Conservation (phyloP, 2,113 vertebrate species). For the Erythrolamprus reginae region DNA sequence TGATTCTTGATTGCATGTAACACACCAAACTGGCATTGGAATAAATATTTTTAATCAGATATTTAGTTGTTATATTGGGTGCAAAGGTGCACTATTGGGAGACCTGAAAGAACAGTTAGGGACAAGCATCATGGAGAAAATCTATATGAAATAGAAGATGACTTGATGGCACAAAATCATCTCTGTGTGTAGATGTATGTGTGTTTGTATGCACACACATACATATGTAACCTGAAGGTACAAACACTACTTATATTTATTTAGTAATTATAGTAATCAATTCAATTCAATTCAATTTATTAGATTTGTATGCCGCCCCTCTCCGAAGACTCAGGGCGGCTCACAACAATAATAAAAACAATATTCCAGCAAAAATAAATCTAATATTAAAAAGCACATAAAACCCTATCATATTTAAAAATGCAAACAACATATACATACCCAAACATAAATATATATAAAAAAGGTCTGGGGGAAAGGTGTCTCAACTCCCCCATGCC, state of each 20-base stretch:
- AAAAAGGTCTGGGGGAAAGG: too few relatives aligned
- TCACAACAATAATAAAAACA: too few relatives aligned
- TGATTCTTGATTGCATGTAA: slow-evolving; percentile 12
- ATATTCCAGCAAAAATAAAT: too few relatives aligned
- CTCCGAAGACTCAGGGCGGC: too few relatives aligned
- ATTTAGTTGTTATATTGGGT: slow-evolving; percentile 56
- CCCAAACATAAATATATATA: too few relatives aligned
- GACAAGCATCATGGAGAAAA: neutral
- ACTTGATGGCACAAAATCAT: neutral
- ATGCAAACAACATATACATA: too few relatives aligned
- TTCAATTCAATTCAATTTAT: too few relatives aligned
- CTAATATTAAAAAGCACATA: too few relatives aligned
- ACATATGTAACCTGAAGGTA: slow-evolving; percentile 38
- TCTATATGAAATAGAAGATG: neutral
- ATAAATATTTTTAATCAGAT: slow-evolving; percentile 58
- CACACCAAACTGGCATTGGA: slow-evolving; percentile 1
- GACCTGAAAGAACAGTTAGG: neutral
- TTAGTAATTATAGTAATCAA: neutral
- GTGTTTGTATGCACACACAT: neutral
- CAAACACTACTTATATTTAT: slow-evolving; percentile 39
- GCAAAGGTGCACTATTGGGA: slow-evolving; percentile 44
- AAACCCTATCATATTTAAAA: too few relatives aligned
- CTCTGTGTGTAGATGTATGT: neutral
- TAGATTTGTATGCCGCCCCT: too few relatives aligned
- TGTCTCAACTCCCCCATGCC: too few relatives aligned